Evolutionary conservation across 2,113 vertebrate genomes (phyloP), one percentile per base, ranked within the genome.

Genomic region (Tetrax tetrax): DNA sequence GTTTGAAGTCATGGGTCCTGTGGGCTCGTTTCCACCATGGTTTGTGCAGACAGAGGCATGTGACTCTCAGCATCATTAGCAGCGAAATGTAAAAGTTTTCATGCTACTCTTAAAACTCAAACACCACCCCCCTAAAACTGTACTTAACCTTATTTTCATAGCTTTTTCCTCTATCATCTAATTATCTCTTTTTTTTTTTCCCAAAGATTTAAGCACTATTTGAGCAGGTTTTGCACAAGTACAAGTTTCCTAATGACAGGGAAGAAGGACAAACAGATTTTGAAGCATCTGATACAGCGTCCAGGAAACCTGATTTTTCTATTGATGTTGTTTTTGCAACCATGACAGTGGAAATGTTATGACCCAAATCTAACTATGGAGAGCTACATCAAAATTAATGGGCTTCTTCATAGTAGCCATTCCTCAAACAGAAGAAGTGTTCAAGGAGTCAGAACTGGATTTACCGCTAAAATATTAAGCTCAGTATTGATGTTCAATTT

Each of bases 391-490:
- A 53, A 88, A 88, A 75, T 88, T 79, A 61, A 71, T n/a, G 61
- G 78, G 43, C 83, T 90, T 56, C 84, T 83, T 93, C 81, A 45
- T 17, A 28, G 76, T 81, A 83, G 47, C 70, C 47, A 60, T 96
- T 89, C 81, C 37, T 94, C 84, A 71, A 92, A 87, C 63, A 94
- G 87, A 91, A 92, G 78, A 53, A 95, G 74, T 14, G 1, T 87
- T 89, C 77, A 74, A 95, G 77, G 89, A 96, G 66, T 71, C 68
- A 59, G 88, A 70, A 80, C 23, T 92, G 94, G 93, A 94, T 96
- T 97, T 96, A 91, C 96, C 91, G 35, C 93, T 81, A 75, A 97
- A 95, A 89, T 74, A 77, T 79, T 89, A 54, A 91, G 71, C 93
- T 89, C 69, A 13, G 10, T 82, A 93, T 76, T 9, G 4, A 92